Percentiles rank a stretch among this genome's conserved stretches.
Conservation (phyloP, 2,888 invertebrate genomes). For the Drosophila eohydei region DNA sequence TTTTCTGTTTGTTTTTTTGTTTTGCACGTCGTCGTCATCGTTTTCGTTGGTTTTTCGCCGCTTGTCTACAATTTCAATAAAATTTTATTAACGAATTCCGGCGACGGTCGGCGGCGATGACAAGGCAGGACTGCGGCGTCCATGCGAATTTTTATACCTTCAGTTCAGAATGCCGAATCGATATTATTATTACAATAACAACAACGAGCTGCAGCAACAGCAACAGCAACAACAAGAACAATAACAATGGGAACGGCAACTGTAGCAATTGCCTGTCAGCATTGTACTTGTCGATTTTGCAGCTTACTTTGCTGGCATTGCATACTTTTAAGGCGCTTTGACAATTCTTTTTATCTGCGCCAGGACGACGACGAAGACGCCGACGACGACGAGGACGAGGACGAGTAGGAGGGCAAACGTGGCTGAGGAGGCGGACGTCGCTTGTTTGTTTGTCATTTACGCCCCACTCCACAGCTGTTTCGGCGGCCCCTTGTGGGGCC, state of each 20-base stretch:
- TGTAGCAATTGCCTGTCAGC: conserved; percentile 81
- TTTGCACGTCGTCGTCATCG: conserved; percentile 76
- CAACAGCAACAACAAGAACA: conserved; percentile 56
- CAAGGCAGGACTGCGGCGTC: conserved; percentile 47
- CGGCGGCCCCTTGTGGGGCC: conserved; percentile 38
- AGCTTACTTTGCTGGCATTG: conserved; percentile 81
- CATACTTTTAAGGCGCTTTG: conserved; percentile 82
- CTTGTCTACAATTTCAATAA: conserved; percentile 84
- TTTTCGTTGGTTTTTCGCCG: conserved; percentile 76
- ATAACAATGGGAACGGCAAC: conserved; percentile 34
- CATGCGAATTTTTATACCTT: conserved; percentile 69
- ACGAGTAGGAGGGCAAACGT: neutral
- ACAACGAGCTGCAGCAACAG: conserved; percentile 13
- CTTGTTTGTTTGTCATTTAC: conserved; percentile 81
- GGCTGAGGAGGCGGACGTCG: conserved; percentile 62
- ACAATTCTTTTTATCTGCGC: conserved; percentile 81
- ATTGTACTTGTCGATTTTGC: conserved; percentile 82
- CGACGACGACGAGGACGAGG: conserved; percentile 17
- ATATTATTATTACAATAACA: conserved; percentile 80
- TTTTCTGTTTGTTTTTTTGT: conserved; percentile 72
- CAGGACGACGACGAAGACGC: conserved; percentile 45
- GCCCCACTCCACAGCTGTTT: conserved; percentile 27
- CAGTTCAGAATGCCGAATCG: conserved; percentile 67
- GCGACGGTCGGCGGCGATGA: conserved; percentile 78
- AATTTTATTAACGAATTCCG: conserved; percentile 84